These are phyloP conservation scores for Dendrophyllia cribrosa DNA, from an alignment of 64 coral and sea anemone genomes.

Conservation along the genomic window DNA sequence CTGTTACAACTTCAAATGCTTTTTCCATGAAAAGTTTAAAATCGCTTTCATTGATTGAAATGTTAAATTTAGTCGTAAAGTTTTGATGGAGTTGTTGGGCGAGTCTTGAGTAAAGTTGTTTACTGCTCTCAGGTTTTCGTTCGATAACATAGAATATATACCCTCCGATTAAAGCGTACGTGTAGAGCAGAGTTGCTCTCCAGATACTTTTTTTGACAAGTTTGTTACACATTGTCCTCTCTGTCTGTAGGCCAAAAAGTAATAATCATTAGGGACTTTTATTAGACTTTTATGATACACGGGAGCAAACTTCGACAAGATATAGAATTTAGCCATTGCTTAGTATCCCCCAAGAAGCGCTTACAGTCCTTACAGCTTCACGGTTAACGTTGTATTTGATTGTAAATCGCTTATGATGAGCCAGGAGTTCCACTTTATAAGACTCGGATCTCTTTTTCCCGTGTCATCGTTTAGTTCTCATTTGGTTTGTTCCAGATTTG, in stretches of 20 bases:
- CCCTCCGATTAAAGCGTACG: constrained; percentile 21
- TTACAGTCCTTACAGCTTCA: no score
- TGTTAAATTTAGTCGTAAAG: constrained; percentile 22
- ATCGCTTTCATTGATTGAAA: constrained; percentile 36
- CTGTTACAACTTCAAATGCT: background rate
- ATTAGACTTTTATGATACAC: no score
- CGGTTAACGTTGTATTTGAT: no score
- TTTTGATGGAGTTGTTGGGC: background rate
- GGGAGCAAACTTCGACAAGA: no score
- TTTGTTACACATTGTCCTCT: background rate
- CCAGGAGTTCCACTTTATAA: no score
- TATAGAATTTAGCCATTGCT: no score
- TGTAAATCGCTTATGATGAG: no score
- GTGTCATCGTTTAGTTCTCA: no score
- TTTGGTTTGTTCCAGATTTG: no score
- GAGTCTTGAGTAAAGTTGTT: background rate
- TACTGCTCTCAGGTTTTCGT: background rate
- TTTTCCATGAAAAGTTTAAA: constrained; percentile 24
- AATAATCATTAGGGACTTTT: background rate
- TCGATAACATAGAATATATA: constrained; percentile 38
- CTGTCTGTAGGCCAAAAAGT: background rate
- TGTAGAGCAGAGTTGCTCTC: constrained; percentile 11
- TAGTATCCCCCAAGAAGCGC: no score
- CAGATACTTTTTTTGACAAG: constrained; percentile 35
- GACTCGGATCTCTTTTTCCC: no score